Conservation (phyloP, 2,797 vertebrate genomes). For the Rhynchotus rufescens region DNA sequence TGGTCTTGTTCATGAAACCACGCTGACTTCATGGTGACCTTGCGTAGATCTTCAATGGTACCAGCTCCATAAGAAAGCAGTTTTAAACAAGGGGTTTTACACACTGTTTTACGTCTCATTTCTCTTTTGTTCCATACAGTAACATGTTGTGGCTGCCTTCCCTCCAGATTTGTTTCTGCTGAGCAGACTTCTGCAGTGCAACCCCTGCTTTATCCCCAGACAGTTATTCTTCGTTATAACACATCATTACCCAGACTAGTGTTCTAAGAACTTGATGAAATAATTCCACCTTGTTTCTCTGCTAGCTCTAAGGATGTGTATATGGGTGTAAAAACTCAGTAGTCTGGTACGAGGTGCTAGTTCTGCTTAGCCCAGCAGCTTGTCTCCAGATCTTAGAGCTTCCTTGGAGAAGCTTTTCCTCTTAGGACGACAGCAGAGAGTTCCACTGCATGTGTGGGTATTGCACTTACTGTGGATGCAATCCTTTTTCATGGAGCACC, state of each 20-base stretch:
- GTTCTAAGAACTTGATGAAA: neutral
- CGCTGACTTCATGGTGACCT: neutral
- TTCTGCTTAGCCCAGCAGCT: neutral
- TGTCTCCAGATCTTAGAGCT: neutral
- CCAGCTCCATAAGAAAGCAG: neutral
- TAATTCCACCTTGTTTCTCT: neutral
- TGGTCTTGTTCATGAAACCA: neutral
- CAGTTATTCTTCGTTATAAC: neutral
- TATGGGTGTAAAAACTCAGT: neutral
- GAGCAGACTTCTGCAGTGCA: neutral
- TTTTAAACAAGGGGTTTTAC: neutral
- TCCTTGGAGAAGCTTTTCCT: neutral
- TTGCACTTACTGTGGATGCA: neutral
- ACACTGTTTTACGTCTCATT: neutral
- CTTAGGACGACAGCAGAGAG: neutral
- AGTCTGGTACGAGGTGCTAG: neutral
- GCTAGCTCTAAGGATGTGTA: neutral
- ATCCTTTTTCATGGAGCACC: neutral
- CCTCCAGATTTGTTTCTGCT: neutral
- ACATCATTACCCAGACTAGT: neutral
- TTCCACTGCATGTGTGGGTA: neutral
- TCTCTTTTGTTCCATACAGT: neutral
- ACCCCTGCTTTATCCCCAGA: neutral
- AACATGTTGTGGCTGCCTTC: neutral
- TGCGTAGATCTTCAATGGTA: neutral